Conservation (phyloP, 1,140 invertebrate genomes). For the Euborellia annulipes region DNA sequence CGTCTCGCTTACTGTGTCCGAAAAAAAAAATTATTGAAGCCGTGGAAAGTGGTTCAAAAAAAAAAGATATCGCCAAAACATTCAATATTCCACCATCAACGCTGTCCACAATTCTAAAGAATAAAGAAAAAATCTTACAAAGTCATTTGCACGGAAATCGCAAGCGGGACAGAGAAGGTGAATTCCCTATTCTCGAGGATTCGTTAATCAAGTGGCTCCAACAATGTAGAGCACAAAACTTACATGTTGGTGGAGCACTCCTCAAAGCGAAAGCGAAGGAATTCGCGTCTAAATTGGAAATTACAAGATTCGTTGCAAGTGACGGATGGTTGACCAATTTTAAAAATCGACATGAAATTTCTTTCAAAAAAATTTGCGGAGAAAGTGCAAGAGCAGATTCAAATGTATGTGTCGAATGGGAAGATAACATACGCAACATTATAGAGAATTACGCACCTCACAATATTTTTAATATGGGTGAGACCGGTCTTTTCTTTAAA, state of each 20-base stretch:
- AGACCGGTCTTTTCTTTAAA: slow-evolving; percentile 27
- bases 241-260: slow-evolving; percentile 21
- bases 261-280: slow-evolving; percentile 21
- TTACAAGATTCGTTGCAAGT: too few species aligned
- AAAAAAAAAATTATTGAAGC: too few species aligned
- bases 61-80: too few species aligned
- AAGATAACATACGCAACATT: not conserved
- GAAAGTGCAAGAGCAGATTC: slow-evolving; percentile 5
- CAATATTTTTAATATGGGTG: slow-evolving; percentile 27
- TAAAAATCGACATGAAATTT: slow-evolving; percentile 10
- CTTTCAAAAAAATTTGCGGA: slow-evolving; percentile 8
- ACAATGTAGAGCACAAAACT: slow-evolving; percentile 19
- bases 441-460: slow-evolving; percentile 6
- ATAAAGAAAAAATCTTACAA: too few species aligned
- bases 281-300: slow-evolving; percentile 18
- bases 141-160: too few species aligned
- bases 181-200: too few species aligned
- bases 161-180: too few species aligned
- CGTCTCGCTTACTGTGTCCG: too few species aligned
- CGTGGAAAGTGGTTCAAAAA: too few species aligned
- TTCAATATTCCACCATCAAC: too few species aligned
- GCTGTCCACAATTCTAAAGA: too few species aligned
- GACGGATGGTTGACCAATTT: slow-evolving; percentile 21
- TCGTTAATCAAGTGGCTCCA: slow-evolving; percentile 20
- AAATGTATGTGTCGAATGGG: not conserved